Evolutionary conservation across 2,888 invertebrate species (phyloP).

Genomic region (Dysmachus trigonus): DNA sequence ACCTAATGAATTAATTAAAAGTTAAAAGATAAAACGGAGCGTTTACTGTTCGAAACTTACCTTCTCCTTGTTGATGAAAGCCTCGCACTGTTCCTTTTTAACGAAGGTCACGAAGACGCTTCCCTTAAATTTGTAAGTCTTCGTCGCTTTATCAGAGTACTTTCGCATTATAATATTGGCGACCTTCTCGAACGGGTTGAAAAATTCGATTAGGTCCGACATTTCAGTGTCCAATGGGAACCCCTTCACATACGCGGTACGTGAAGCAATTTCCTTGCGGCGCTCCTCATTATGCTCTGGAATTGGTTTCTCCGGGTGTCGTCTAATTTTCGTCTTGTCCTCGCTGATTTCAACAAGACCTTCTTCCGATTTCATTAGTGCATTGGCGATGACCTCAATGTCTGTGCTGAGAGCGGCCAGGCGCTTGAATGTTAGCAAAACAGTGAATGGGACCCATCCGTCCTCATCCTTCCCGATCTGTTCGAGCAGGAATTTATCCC

Average conservation of each 20-base stretch:
- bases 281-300: conserved; percentile 87
- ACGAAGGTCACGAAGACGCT: conserved; percentile 91
- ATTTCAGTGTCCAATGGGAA: conserved; percentile 76
- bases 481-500: conserved; percentile 92
- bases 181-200: conserved; percentile 73
- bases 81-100: conserved; percentile 80
- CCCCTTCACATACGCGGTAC: conserved; percentile 89
- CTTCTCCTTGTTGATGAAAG: conserved; percentile 76
- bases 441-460: conserved; percentile 88
- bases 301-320: conserved; percentile 72
- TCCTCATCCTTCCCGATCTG: conserved; percentile 86
- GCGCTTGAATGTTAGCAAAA: conserved; percentile 89
- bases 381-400: conserved; percentile 73
- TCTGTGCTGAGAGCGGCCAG: conserved; percentile 78
- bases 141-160: conserved; percentile 70
- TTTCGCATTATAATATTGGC: conserved; percentile 75
- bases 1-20: conserved; percentile 59
- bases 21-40: too few species aligned
- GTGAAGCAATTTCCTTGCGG: conserved; percentile 76
- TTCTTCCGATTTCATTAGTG: conserved; percentile 77
- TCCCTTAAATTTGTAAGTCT: conserved; percentile 82
- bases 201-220: conserved; percentile 78
- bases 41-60: conserved; percentile 47
- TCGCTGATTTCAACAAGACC: conserved; percentile 76
- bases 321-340: conserved; percentile 71